These are phyloP conservation scores for Anagrus nilaparvatae DNA, from an alignment of 1,140 invertebrate genomes.

Conservation along the genomic window DNA sequence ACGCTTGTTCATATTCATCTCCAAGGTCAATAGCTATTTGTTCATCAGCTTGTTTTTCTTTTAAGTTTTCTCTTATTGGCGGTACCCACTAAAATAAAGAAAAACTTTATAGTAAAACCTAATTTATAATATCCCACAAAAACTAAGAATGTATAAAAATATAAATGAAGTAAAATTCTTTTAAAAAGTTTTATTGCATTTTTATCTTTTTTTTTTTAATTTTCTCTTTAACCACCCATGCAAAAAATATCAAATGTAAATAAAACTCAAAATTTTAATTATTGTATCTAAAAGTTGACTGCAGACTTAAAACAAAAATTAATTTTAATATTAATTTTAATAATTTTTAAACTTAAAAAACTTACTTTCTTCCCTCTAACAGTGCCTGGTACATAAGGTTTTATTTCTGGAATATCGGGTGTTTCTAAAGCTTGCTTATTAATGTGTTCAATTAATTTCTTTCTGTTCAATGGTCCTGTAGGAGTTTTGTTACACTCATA, in stretches of 20 bases:
- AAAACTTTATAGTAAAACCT: no score
- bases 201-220: not conserved
- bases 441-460: conserved; percentile 94
- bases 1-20: conserved; percentile 92
- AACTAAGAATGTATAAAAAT: conserved; percentile 12
- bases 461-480: conserved; percentile 91
- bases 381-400: conserved; percentile 83
- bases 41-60: conserved; percentile 74
- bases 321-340: no score
- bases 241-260: no score
- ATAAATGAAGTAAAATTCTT: no score
- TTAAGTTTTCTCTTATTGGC: conserved; percentile 67
- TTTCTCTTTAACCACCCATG: no score
- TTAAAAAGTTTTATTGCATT: no score
- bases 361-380: conserved; percentile 82
- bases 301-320: no score
- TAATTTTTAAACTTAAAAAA: conserved; percentile 13
- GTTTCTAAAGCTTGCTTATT: conserved; percentile 96
- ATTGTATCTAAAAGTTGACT: no score
- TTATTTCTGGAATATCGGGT: conserved; percentile 91
- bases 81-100: conserved; percentile 67
- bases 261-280: no score
- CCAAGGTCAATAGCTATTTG: conserved; percentile 87
- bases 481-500: conserved; percentile 92
- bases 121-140: no score